These are phyloP conservation scores for Microplitis deprimator DNA, from an alignment of 2,888 invertebrate genomes.

Conservation along the genomic window DNA sequence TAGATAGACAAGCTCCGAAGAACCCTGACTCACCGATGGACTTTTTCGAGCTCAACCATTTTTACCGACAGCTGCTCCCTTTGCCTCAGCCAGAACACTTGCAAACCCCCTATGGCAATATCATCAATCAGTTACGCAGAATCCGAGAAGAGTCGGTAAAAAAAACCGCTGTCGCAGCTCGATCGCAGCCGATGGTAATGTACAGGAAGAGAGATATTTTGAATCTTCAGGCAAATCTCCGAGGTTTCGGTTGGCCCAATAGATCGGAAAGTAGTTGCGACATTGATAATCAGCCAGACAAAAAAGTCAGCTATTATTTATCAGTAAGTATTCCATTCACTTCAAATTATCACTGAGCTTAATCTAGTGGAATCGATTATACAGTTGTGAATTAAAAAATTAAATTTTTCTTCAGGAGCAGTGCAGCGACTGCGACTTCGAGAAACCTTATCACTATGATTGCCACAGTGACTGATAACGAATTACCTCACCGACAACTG, in stretches of 20 bases:
- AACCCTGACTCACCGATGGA: not conserved
- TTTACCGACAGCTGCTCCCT: constrained; percentile 2
- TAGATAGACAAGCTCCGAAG: too few relatives aligned
- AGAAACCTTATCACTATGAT: constrained; percentile 54
- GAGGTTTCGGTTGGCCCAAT: constrained; percentile 73
- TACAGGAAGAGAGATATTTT: constrained; percentile 75
- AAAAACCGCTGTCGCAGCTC: not conserved
- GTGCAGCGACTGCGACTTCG: constrained; percentile 57
- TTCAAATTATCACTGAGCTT: too few relatives aligned
- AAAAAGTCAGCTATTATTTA: not conserved
- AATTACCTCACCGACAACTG: not conserved
- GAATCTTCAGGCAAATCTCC: constrained; percentile 75
- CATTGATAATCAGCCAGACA: constrained; percentile 66
- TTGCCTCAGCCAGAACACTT: not conserved
- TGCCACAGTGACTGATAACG: not conserved
- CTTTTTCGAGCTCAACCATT: not conserved
- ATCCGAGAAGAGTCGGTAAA: not conserved
- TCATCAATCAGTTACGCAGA: not conserved
- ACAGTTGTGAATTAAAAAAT: not conserved
- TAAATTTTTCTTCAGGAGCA: constrained; percentile 48
- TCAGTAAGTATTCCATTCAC: not conserved
- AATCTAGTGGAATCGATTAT: too few relatives aligned
- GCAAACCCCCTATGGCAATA: not conserved
- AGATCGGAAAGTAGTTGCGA: not conserved
- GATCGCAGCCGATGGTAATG: constrained; percentile 11